Base-by-base conservation (phyloP, 35 echinoderm and acorn worm species). In the Ophiothrix spiculata region DNA sequence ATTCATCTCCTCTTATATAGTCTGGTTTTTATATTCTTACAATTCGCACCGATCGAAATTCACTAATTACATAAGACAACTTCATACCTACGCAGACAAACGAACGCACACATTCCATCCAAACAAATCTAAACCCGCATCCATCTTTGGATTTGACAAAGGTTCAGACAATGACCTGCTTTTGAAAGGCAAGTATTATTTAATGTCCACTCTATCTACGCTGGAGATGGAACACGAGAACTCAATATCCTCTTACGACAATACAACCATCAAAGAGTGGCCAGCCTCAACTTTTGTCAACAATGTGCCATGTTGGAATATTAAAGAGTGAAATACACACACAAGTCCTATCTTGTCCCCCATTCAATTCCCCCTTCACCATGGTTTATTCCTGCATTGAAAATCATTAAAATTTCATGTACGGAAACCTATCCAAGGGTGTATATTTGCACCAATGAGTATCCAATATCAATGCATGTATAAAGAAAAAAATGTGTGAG, bases 111-210 rank as follows among this genome's bases (percentile, higher is more conserved):
- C 60, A 69, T 69, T 69, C 60, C 60, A 69, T 69, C 60, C 60
- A 1, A 69, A 69, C 25, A 69, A 4, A 69, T 69, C 8, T 15
- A 28, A 12, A 15, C 3, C 10, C 29, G 3, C 60, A 69, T 69
- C 3, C 60, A 69, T 69, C 60, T 69, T 28, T 28, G 23, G 6
- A 2, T 25, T 69, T 69, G 17, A 37, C 25, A 39, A 37, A 37
- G 28, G 36, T 25, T 79, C 77, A 79, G 21, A 79, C 77, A 39
- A 15, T 79, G 77, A 79, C 77, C 77, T 79, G 77, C 39, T 79
- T n/a, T 79, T 77, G 37, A 38, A 25, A 40, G 21, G 35, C 36
- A 79, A 35, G 38, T 78, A 39, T 78, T 39, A 79, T 79, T 0
- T 79, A n/a, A 39, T 38, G 36, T 79, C 77, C 77, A 39, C 39